Evolutionary conservation across 1,140 invertebrate genomes (phyloP).

Genomic region (Scaptomyza graminum): DNA sequence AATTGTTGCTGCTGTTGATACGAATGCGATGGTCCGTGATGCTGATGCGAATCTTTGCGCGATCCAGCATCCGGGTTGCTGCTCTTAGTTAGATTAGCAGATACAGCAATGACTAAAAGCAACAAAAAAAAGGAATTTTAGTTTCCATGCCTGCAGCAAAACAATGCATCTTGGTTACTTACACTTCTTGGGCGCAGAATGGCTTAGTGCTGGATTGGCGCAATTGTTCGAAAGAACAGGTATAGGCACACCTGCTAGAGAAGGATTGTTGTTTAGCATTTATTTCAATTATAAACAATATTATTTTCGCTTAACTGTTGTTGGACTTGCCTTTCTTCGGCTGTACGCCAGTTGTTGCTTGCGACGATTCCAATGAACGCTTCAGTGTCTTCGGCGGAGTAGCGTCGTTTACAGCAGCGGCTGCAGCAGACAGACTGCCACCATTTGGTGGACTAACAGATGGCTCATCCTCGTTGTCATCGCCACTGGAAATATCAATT

Average conservation of each 20-base stretch:
- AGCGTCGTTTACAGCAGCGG: background rate
- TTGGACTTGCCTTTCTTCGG: slow-evolving; percentile 54
- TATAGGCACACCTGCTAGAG: background rate
- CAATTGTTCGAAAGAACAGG: background rate
- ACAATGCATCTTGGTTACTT: background rate
- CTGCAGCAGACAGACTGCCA: background rate
- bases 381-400: slow-evolving; percentile 28
- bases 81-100: slow-evolving; percentile 4
- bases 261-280: slow-evolving; percentile 43
- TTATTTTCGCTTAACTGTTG: background rate
- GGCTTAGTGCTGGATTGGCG: background rate
- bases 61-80: slow-evolving; percentile 8
- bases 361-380: slow-evolving; percentile 27
- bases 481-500: slow-evolving; percentile 86
- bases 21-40: slow-evolving; percentile 22
- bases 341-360: background rate
- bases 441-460: slow-evolving; percentile 48
- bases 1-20: slow-evolving; percentile 14
- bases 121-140: background rate
- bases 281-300: background rate
- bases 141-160: background rate
- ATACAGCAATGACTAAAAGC: slow-evolving; percentile 12
- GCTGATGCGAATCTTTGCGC: slow-evolving; percentile 23
- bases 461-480: slow-evolving; percentile 84
- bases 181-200: slow-evolving; percentile 39